phyloP scores from a whole-genome alignment of 2,113 vertebrate genomes.

The Cololabis saira region DNA sequence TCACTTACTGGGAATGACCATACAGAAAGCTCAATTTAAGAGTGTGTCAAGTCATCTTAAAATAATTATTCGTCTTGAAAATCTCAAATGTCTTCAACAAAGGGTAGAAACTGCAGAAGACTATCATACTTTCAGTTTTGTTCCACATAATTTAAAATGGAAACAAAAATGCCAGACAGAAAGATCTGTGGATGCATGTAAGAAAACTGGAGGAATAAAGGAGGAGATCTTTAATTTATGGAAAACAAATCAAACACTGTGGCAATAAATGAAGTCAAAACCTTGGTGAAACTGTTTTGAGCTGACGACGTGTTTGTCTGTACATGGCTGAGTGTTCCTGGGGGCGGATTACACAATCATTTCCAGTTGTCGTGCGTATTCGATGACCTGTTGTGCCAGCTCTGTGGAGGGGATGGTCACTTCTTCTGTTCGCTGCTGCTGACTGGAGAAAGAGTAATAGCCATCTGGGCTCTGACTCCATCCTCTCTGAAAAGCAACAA shows the following conservation, averaged over 20 bases:
- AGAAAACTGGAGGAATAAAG: conserved; percentile 18
- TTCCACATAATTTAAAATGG: conserved; percentile 13
- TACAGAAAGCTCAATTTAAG: too few species aligned
- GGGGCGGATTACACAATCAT: conserved; percentile 89
- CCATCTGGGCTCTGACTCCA: conserved; percentile 88
- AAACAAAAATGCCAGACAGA: neutral
- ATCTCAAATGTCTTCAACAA: conserved; percentile 3
- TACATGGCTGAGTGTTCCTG: conserved; percentile 56
- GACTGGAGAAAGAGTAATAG: conserved; percentile 89
- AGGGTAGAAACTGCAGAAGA: conserved; percentile 5
- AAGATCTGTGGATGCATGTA: conserved; percentile 11
- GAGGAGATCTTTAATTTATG: conserved; percentile 9
- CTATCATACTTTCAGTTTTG: neutral
- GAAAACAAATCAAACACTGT: conserved; percentile 23
- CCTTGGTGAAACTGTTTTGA: conserved; percentile 22
- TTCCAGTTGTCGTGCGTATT: conserved; percentile 93
- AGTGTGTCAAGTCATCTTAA: neutral
- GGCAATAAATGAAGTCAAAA: conserved; percentile 34
- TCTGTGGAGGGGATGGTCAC: conserved; percentile 91
- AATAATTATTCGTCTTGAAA: conserved; percentile 23
- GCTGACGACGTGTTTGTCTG: conserved; percentile 42
- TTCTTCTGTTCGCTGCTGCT: conserved; percentile 92
- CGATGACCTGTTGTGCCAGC: conserved; percentile 92
- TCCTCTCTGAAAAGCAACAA: conserved; percentile 81
- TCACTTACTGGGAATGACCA: too few species aligned